Evolutionary conservation across 1,140 invertebrate species (phyloP), one percentile per base, ranked within the genome.

Genomic region (Listronotus bonariensis): DNA sequence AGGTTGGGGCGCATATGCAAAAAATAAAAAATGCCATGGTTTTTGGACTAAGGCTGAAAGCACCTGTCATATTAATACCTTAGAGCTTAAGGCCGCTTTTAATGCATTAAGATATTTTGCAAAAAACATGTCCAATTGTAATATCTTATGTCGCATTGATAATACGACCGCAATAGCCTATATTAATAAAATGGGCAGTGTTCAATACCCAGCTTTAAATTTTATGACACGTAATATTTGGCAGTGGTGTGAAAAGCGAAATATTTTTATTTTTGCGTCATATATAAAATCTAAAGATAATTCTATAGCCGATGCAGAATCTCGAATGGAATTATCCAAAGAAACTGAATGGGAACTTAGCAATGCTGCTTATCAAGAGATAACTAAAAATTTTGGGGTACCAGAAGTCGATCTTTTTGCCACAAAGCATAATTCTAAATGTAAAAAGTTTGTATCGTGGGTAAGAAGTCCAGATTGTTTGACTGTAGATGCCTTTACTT

Each of bases 151-250:
- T 26, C 17, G 67, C 34, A 17, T 66, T 11, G 62, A 72, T 48
- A 71, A 72, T 65, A 71, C 69, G 4, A 75, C 72, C 52, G 79
- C 80, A 76, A 80, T 82, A 76, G 77, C 78, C 75, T 80, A 72
- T 45, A 70, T 75, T 17, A 74, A 74, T 60, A 34, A 43, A 18
- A 72, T 72, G 70, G 70, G 70, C 7, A 61, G 68, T 8, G 40
- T 56, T 15, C 40, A 43, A 20, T 56, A 31, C 15, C 14, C 36
- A 17, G 20, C 6, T 14, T 38, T 56, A 14, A 42, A 41, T 18
- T 17, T 9, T n/a, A 15, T 56, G 18, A 7, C 54, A 12, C 36
- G 54, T 12, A 31, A 41, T 41, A 65, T 77, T 42, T 74, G 70
- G 70, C 36, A 70, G 31, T 76, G 73, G 70, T 76, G 72, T 64